Percentiles rank a stretch among this genome's conserved stretches.
phyloP scores from a whole-genome alignment of 2,797 vertebrate species.

The Falco peregrinus region DNA sequence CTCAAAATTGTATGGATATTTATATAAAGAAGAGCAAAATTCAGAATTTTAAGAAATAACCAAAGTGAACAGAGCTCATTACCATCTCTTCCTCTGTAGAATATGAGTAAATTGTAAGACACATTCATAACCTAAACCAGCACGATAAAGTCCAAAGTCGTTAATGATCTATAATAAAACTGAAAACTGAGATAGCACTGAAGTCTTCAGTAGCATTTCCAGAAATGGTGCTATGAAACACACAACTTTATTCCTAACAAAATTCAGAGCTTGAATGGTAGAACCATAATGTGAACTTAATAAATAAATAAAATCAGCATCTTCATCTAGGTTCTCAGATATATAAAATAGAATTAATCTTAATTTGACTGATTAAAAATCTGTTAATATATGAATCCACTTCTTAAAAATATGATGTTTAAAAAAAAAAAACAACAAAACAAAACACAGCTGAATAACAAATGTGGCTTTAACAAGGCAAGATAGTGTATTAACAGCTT shows the following conservation, averaged over 20 bases:
- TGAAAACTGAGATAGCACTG: neutral
- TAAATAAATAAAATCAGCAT: neutral
- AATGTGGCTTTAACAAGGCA: neutral
- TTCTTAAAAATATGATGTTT: neutral
- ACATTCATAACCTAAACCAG: neutral
- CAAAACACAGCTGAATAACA: neutral
- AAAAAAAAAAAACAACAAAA: neutral
- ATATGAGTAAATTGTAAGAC: neutral
- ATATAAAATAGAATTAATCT: neutral
- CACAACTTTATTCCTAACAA: neutral
- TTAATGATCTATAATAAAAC: neutral
- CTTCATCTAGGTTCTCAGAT: neutral
- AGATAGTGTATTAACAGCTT: neutral
- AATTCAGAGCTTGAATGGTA: neutral
- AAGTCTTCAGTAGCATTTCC: neutral
- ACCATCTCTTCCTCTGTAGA: neutral
- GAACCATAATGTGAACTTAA: neutral
- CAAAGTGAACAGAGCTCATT: neutral
- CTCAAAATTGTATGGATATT: neutral
- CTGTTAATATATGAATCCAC: neutral
- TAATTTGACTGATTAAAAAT: neutral
- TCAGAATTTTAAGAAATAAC: neutral
- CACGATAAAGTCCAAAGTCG: neutral
- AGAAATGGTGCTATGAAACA: neutral
- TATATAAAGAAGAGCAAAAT: neutral